Percentiles rank a stretch among this genome's conserved stretches.
These are phyloP conservation scores for Actenoides hombroni DNA, from an alignment of 2,113 vertebrate species.

Conservation along the genomic window DNA sequence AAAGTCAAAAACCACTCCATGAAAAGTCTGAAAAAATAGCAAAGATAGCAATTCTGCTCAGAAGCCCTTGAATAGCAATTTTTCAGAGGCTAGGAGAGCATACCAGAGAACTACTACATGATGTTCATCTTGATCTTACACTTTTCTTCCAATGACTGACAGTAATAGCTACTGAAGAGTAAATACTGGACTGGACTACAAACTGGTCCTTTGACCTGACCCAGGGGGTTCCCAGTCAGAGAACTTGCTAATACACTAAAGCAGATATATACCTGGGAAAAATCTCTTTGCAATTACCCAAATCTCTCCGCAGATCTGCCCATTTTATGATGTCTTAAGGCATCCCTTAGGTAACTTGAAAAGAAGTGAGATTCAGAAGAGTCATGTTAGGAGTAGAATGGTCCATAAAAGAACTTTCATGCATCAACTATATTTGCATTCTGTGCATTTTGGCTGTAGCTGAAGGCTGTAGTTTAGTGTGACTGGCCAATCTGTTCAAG, in stretches of 20 bases:
- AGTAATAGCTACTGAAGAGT: background rate
- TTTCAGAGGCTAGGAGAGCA: background rate
- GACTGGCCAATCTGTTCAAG: background rate
- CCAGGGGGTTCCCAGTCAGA: background rate
- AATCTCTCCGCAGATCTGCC: background rate
- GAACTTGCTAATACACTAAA: background rate
- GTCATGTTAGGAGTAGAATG: fast-evolving
- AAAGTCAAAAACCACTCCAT: background rate
- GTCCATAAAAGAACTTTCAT: background rate
- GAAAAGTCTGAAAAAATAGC: background rate
- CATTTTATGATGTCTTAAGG: background rate
- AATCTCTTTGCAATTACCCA: background rate
- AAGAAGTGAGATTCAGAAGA: background rate
- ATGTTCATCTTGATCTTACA: background rate
- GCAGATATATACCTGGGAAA: background rate
- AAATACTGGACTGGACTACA: background rate
- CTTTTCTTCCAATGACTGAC: background rate
- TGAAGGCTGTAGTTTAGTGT: background rate
- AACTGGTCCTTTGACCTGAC: background rate
- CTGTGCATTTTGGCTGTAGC: background rate
- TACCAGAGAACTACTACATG: background rate
- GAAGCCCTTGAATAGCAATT: background rate
- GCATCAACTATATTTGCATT: background rate
- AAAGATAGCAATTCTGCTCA: background rate
- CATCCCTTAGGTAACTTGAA: background rate